Percentiles rank a stretch among this genome's conserved stretches.
Conservation (phyloP, 2,888 invertebrate genomes). For the Pseudoips prasinana region DNA sequence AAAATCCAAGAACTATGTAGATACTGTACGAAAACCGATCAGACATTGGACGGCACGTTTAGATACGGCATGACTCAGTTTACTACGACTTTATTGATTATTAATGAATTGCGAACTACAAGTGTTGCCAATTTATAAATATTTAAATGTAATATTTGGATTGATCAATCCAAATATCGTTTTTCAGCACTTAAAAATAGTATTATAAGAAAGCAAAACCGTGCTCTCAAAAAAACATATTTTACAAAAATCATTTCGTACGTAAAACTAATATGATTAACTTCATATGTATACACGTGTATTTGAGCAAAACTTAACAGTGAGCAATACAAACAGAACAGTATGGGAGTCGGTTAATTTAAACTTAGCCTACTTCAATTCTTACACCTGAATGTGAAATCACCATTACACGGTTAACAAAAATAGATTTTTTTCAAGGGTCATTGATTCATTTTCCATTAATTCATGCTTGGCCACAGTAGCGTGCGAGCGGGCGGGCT, state of each 20-base stretch:
- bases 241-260: constrained; percentile 59
- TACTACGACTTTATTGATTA: constrained; percentile 24
- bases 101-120: constrained; percentile 19
- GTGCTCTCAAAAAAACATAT: constrained; percentile 73
- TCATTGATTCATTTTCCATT: too few species aligned
- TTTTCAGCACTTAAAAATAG: constrained; percentile 59
- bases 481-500: too few species aligned
- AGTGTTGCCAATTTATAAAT: constrained; percentile 26
- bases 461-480: too few species aligned
- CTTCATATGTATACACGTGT: constrained; percentile 63
- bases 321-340: constrained; percentile 71
- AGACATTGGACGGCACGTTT: constrained; percentile 63
- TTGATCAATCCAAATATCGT: constrained; percentile 39
- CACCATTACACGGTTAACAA: too few species aligned
- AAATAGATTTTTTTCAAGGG: too few species aligned
- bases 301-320: constrained; percentile 80
- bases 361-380: too few species aligned
- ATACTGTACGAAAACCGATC: constrained; percentile 36
- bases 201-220: constrained; percentile 76
- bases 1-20: constrained; percentile 17
- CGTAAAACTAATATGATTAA: constrained; percentile 59
- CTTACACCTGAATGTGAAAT: too few species aligned
- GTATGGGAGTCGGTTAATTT: constrained; percentile 38
- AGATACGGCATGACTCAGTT: constrained; percentile 40
- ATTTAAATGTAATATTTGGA: constrained; percentile 22